These are phyloP conservation scores for Luehdorfia chinensis DNA, from an alignment of 1,140 invertebrate species.

Conservation along the genomic window DNA sequence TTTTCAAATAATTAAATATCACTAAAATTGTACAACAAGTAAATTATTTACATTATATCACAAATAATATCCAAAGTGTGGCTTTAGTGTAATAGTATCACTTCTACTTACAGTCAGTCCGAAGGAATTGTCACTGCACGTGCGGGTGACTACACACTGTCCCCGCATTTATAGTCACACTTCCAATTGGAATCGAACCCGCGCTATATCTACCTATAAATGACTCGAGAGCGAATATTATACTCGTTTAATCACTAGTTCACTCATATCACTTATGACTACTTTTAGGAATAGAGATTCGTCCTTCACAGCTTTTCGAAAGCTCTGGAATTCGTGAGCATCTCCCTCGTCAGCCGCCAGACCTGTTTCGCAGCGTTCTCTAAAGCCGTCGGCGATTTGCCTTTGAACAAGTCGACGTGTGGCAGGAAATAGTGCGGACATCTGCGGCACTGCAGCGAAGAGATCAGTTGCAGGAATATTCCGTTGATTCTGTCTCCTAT, in stretches of 20 bases:
- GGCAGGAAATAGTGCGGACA: conserved; percentile 98
- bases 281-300: conserved; percentile 23
- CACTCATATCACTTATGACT: conserved; percentile 35
- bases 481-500: conserved; percentile 97
- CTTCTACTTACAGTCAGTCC: conserved; percentile 71
- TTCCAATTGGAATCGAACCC: not conserved
- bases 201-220: conserved; percentile 47
- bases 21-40: conserved; percentile 74
- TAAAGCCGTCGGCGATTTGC: conserved; percentile 93
- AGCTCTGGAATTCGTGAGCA: conserved; percentile 95
- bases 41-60: conserved; percentile 76
- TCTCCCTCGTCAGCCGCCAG: conserved; percentile 95
- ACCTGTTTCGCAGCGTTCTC: conserved; percentile 98
- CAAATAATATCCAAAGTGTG: conserved; percentile 63
- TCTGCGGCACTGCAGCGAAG: conserved; percentile 96
- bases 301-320: conserved; percentile 92
- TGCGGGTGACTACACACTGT: not conserved
- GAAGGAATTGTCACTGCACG: conserved; percentile 9
- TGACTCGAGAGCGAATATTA: conserved; percentile 53
- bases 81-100: conserved; percentile 58
- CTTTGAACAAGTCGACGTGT: conserved; percentile 94
- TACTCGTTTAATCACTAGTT: conserved; percentile 39
- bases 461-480: conserved; percentile 97
- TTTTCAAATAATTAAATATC: conserved; percentile 71
- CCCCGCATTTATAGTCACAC: too few relatives aligned